Evolutionary conservation across 2,888 invertebrate genomes (phyloP), one percentile per base, ranked within the genome.

Genomic region (Drosophila multiciliata): DNA sequence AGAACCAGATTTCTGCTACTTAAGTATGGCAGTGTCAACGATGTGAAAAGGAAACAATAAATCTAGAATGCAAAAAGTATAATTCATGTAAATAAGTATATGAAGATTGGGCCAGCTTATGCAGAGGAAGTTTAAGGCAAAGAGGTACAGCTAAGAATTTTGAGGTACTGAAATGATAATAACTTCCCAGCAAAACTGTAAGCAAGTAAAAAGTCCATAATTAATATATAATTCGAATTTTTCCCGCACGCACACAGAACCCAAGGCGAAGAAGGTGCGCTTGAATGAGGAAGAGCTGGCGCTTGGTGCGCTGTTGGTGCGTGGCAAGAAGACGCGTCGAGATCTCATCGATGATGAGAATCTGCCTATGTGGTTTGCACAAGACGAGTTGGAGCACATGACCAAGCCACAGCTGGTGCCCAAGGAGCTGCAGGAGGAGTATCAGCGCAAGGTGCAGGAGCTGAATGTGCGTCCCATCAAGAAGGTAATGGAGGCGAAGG

Each of bases 401-500:
- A 95, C 94, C 80, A 96, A 96, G 91, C 96, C 96, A 67, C 93
- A 96, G 12, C 97, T 97, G 4, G 97, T 99, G 38, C 97, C 98
- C 7, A 96, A 97, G 93, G 96, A 96, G 93, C 94, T 97, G 63
- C 95, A 97, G 0, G 95, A 97, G 48, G 97, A 98, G 89, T 99
- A 99, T 92, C 96, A 96, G 83, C 96, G 96, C 78, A 95, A 95
- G 83, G 93, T 97, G 17, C 95, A 96, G 92, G 99, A 98, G 80
- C 95, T 99, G 45, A 98, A 99, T 93, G 97, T 97, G 0, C 95
- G 98, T 73, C 98, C 99, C 17, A 98, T 99, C 74, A 99, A 99
- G 94, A 99, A 99, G 93, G 97, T 99, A 0, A 95, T 98, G 82
- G 99, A 99, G 94, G 99, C 99, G 0, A 99, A 98, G 93, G 98